A percentile compares a stretch with the other conserved stretches of the same genome.
Evolutionary conservation across 2,888 invertebrate species (phyloP).

Genomic region (Tuta absoluta): DNA sequence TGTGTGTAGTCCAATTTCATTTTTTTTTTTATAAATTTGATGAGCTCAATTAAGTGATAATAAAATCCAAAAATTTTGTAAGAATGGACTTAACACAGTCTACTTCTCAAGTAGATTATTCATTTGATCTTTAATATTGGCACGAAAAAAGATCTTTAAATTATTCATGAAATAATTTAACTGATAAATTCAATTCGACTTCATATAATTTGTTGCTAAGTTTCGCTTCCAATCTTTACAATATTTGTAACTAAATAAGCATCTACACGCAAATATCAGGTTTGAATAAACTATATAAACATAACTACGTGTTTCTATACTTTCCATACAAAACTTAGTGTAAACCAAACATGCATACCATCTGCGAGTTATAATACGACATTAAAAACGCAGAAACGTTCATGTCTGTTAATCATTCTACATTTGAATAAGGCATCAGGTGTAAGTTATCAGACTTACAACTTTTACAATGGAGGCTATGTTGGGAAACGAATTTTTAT

Average conservation of each 20-base stretch:
- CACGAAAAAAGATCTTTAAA: constrained; percentile 15
- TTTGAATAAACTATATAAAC: constrained; percentile 64
- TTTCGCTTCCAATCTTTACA: background rate
- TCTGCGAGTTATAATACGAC: background rate
- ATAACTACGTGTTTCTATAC: constrained; percentile 56
- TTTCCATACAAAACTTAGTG: constrained; percentile 46
- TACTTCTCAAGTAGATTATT: background rate
- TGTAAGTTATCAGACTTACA: too few species aligned
- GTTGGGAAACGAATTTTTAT: too few species aligned
- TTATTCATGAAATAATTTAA: constrained; percentile 11
- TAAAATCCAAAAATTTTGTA: too few species aligned
- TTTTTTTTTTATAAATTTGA: too few species aligned
- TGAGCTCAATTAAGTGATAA: too few species aligned
- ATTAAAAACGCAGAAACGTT: constrained; percentile 14
- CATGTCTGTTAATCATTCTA: background rate
- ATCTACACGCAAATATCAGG: constrained; percentile 45
- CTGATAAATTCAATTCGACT: background rate
- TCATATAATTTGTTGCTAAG: background rate
- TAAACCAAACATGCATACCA: constrained; percentile 17
- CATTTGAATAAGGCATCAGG: background rate
- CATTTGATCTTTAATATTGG: constrained; percentile 1
- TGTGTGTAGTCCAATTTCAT: too few species aligned
- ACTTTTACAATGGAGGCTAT: too few species aligned
- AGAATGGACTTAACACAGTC: background rate
- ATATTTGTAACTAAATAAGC: constrained; percentile 7